phyloP scores from a whole-genome alignment of 2,888 invertebrate genomes.

The Synanthedon vespiformis region DNA sequence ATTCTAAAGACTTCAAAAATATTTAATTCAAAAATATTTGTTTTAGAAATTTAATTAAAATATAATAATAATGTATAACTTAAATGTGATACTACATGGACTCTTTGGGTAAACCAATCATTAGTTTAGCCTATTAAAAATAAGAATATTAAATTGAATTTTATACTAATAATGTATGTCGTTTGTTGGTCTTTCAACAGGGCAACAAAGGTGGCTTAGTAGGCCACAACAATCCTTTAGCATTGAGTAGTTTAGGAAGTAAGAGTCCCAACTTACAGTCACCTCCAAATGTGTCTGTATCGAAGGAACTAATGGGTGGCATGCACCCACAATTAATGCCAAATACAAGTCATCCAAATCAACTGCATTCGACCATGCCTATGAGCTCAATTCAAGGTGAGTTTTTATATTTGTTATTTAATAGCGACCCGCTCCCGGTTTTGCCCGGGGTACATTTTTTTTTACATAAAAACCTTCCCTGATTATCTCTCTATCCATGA shows the following conservation, averaged over 20 bases:
- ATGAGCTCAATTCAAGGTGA: conserved; percentile 80
- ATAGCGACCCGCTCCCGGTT: too few species aligned
- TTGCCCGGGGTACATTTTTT: too few species aligned
- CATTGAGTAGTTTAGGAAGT: conserved; percentile 81
- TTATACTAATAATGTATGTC: conserved; percentile 40
- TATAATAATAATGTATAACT: too few species aligned
- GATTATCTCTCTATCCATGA: too few species aligned
- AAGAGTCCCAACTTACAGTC: conserved; percentile 89
- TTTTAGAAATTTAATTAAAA: too few species aligned
- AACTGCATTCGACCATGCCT: conserved; percentile 70
- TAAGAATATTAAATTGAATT: background rate
- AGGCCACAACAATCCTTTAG: conserved; percentile 78
- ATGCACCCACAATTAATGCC: conserved; percentile 79
- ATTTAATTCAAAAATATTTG: too few species aligned
- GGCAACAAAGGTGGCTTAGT: conserved; percentile 78
- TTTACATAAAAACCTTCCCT: too few species aligned
- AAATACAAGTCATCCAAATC: conserved; percentile 78
- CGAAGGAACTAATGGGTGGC: conserved; percentile 82
- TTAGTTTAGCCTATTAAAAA: too few species aligned
- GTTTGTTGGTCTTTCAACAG: conserved; percentile 69
- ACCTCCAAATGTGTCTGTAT: conserved; percentile 84
- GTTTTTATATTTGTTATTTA: conserved; percentile 7
- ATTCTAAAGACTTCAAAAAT: too few species aligned
- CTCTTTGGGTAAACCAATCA: too few species aligned
- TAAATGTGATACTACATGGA: too few species aligned